A percentile compares a stretch with the other conserved stretches of the same genome.
These are phyloP conservation scores for Tenthredo amoena DNA, from an alignment of 2,888 invertebrate genomes.

Conservation along the genomic window DNA sequence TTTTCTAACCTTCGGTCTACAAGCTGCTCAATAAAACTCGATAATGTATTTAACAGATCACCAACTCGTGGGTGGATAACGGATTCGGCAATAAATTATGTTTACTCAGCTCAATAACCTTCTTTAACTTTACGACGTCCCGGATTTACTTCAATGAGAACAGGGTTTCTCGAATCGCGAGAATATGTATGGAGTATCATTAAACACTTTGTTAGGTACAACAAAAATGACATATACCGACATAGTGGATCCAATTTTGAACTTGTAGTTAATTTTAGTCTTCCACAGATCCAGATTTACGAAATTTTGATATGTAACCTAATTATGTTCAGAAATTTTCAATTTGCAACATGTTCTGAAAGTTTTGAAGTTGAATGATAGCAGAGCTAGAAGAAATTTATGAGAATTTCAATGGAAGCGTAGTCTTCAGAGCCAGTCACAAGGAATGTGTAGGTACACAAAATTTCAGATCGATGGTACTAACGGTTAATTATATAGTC, in stretches of 20 bases:
- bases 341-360: background rate
- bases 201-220: background rate
- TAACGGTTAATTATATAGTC: background rate
- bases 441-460: background rate
- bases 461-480: background rate
- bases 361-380: background rate
- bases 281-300: background rate
- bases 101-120: background rate
- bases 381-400: background rate
- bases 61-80: slow-evolving; percentile 18
- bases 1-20: slow-evolving; percentile 16
- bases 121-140: background rate
- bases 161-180: background rate
- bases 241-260: background rate
- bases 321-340: background rate
- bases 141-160: background rate
- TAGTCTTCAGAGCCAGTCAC: background rate
- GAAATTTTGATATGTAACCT: background rate
- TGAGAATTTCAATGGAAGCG: background rate
- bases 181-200: background rate
- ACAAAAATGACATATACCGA: background rate
- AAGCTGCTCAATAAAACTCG: slow-evolving; percentile 14
- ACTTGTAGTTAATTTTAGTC: background rate
- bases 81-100: slow-evolving; percentile 28
- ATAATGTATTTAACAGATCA: slow-evolving; percentile 28